Evolutionary conservation across 2,888 invertebrate genomes (phyloP).

Genomic region (Spialia ferax): DNA sequence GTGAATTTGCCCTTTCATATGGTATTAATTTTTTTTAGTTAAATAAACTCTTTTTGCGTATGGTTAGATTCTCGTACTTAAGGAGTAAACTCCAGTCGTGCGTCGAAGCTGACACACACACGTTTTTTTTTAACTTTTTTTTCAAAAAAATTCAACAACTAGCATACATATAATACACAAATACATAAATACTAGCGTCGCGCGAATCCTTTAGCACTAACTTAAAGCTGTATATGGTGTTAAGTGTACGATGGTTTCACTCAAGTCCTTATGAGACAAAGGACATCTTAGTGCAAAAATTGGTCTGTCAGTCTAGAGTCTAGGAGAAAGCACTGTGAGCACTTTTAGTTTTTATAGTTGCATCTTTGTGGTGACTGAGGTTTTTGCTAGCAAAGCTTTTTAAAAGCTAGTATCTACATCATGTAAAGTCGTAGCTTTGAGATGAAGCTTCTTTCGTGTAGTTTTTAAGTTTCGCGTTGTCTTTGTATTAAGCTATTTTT

Average conservation of each 20-base stretch:
- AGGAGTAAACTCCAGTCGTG: too few relatives aligned
- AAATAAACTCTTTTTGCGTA: too few relatives aligned
- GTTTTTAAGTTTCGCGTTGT: too few relatives aligned
- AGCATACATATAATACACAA: not conserved
- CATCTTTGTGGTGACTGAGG: slow-evolving; percentile 17
- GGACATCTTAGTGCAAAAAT: slow-evolving; percentile 24
- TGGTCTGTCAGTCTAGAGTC: slow-evolving; percentile 22
- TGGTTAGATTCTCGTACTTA: too few relatives aligned
- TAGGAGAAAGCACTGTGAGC: slow-evolving; percentile 18
- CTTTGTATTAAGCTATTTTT: too few relatives aligned
- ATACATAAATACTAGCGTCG: not conserved
- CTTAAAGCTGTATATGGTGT: too few relatives aligned
- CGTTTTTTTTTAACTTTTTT: too few relatives aligned
- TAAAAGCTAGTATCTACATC: not conserved
- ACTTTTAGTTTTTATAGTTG: slow-evolving; percentile 24
- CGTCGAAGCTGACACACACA: too few relatives aligned
- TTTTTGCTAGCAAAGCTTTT: not conserved
- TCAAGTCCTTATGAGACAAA: slow-evolving; percentile 32
- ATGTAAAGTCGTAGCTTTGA: not conserved
- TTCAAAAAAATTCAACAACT: too few relatives aligned
- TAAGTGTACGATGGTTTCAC: slow-evolving; percentile 12
- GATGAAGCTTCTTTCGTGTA: not conserved
- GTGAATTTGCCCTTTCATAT: too few relatives aligned
- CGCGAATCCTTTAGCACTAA: slow-evolving; percentile 1
- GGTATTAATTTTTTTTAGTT: too few relatives aligned